These are phyloP conservation scores for Chlorops oryzae DNA, from an alignment of 1,140 invertebrate species.

Conservation along the genomic window DNA sequence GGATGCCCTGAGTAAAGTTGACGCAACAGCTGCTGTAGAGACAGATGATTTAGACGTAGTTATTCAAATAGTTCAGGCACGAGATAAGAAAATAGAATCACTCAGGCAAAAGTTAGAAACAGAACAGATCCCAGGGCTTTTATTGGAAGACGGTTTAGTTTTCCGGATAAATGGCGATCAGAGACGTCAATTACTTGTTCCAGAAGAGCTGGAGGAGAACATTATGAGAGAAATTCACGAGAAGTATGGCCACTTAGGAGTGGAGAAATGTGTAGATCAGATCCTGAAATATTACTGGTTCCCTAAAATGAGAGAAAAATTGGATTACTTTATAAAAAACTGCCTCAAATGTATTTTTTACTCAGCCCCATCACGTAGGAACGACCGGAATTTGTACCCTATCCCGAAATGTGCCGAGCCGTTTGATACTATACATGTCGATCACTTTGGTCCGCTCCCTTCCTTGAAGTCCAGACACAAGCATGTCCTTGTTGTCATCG, in stretches of 20 bases:
- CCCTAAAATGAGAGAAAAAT: no score
- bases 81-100: background rate
- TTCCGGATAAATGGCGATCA: background rate
- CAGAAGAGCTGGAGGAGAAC: background rate
- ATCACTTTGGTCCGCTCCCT: background rate
- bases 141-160: background rate
- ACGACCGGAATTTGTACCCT: background rate
- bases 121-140: background rate
- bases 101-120: background rate
- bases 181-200: background rate
- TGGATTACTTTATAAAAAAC: background rate
- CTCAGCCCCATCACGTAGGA: background rate
- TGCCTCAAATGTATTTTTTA: slow-evolving; percentile 4
- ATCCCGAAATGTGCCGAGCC: background rate
- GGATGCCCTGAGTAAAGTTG: slow-evolving; percentile 1
- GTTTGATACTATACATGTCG: slow-evolving; percentile 1
- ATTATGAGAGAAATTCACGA: background rate
- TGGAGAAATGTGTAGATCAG: background rate
- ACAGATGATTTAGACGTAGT: background rate
- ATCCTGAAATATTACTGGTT: no score
- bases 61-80: background rate
- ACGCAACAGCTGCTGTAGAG: background rate
- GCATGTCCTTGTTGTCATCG: slow-evolving; percentile 4
- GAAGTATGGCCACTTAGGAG: background rate
- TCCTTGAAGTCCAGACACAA: slow-evolving; percentile 6